Evolutionary conservation across 2,797 vertebrate species (phyloP).

Genomic region (Anguilla pacifica): DNA sequence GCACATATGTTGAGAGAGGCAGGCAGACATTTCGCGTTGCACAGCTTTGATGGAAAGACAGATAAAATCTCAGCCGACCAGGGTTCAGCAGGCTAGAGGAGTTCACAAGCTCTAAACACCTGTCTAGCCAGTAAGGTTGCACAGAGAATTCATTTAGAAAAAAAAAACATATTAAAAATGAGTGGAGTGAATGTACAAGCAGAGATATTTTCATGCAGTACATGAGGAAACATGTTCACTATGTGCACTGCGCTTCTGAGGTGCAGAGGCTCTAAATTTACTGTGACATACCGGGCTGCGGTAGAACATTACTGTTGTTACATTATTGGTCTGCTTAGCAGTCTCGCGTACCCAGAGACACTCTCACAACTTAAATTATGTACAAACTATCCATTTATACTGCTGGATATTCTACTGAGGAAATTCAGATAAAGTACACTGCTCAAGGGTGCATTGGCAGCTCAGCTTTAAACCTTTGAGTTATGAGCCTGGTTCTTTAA

Average conservation of each 20-base stretch:
- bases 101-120: neutral
- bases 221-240: neutral
- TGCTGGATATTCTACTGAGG: neutral
- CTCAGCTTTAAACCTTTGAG: neutral
- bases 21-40: neutral
- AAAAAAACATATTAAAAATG: neutral
- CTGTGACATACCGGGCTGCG: neutral
- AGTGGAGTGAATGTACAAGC: neutral
- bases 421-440: neutral
- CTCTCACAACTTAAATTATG: neutral
- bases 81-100: neutral
- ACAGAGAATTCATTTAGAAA: neutral
- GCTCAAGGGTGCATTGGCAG: neutral
- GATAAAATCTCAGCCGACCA: neutral
- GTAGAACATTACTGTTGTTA: neutral
- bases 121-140: neutral
- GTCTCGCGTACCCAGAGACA: neutral
- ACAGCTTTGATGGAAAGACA: slow-evolving; percentile 4
- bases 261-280: neutral
- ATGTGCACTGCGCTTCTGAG: neutral
- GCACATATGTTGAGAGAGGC: slow-evolving; percentile 8
- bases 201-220: neutral
- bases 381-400: neutral
- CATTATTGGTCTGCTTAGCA: neutral
- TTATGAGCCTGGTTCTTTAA: neutral